These are phyloP conservation scores for Ephialtes manifestator DNA, from an alignment of 2,888 invertebrate genomes.

Conservation along the genomic window DNA sequence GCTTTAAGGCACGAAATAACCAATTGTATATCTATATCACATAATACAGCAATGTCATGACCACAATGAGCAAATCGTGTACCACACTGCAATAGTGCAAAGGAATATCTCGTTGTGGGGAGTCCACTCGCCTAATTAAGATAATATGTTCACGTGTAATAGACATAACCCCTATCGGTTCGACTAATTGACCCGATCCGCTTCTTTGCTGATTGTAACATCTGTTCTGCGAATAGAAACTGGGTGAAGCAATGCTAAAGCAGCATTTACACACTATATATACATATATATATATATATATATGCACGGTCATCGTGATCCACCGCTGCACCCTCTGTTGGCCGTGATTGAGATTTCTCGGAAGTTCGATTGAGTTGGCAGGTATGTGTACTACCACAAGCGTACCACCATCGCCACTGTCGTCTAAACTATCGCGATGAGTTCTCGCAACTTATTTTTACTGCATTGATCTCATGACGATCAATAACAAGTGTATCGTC, in stretches of 20 bases:
- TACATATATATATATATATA: not conserved
- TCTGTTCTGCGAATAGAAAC: slow-evolving; percentile 64
- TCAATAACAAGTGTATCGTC: not conserved
- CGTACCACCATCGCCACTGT: slow-evolving; percentile 11
- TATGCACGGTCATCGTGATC: slow-evolving; percentile 14
- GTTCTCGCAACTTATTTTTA: not conserved
- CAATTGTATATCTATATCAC: not conserved
- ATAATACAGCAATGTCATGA: not conserved
- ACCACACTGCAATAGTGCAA: slow-evolving; percentile 5
- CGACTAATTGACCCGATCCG: slow-evolving; percentile 68
- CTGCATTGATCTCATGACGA: not conserved
- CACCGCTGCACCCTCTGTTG: not conserved
- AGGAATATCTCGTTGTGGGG: slow-evolving; percentile 39
- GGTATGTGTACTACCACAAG: slow-evolving; percentile 14
- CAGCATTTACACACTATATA: not conserved
- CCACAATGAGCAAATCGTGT: slow-evolving; percentile 7
- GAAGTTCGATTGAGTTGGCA: slow-evolving; percentile 64
- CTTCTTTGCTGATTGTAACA: slow-evolving; percentile 64
- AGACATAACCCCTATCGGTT: slow-evolving; percentile 58
- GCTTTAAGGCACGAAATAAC: no score
- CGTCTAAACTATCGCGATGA: not conserved
- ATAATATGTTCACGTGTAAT: slow-evolving; percentile 59
- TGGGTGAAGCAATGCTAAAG: slow-evolving; percentile 40
- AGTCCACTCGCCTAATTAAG: slow-evolving; percentile 60
- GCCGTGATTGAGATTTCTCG: slow-evolving; percentile 61